phyloP scores from a whole-genome alignment of 1,140 invertebrate species.

The Zeugodacus cucurbitae region DNA sequence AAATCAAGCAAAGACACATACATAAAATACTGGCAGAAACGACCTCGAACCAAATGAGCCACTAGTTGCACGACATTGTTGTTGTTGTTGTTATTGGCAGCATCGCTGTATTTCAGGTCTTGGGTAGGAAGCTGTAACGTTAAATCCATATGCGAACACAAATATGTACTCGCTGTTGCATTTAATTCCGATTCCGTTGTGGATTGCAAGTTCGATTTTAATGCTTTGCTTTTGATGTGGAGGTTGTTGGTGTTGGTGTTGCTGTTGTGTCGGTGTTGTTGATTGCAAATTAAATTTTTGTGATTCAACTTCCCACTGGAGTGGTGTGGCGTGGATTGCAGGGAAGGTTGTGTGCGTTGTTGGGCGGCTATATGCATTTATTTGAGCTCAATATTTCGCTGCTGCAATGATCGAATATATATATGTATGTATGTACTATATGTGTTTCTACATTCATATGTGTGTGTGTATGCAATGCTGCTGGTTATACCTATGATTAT shows the following conservation, averaged over 20 bases:
- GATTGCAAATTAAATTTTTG: not conserved
- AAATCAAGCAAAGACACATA: too few relatives aligned
- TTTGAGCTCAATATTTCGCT: not conserved
- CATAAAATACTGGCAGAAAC: not conserved
- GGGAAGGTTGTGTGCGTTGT: not conserved
- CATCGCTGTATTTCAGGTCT: not conserved
- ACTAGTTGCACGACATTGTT: not conserved
- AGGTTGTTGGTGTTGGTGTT: not conserved
- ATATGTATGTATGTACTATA: not conserved
- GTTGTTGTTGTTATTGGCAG: not conserved
- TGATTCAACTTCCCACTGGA: not conserved
- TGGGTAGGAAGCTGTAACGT: not conserved
- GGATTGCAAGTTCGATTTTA: not conserved
- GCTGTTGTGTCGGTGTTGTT: not conserved
- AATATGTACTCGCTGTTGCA: not conserved
- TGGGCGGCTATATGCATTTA: not conserved
- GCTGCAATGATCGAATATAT: not conserved
- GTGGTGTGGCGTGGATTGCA: not conserved
- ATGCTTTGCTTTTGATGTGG: not conserved
- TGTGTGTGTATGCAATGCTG: not conserved
- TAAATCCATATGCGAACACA: not conserved
- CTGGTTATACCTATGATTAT: not conserved
- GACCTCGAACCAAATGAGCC: conserved; percentile 16
- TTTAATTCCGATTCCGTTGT: conserved; percentile 5
- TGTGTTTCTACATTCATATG: too few relatives aligned